Evolutionary conservation across 2,888 invertebrate genomes (phyloP).

Genomic region (Rutpela maculata): DNA sequence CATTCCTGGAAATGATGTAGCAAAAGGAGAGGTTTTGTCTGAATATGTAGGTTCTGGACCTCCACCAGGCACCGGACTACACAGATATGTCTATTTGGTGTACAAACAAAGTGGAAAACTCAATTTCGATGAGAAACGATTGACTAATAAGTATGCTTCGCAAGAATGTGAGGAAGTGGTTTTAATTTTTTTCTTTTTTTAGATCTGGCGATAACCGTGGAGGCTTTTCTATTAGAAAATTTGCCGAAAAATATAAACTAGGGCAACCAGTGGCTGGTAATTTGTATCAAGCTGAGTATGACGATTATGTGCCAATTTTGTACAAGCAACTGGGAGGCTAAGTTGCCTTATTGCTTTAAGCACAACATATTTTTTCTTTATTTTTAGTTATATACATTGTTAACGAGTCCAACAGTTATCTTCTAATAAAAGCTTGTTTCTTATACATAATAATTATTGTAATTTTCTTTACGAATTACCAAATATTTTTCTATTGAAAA

Average conservation of each 20-base stretch:
- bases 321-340: conserved; percentile 80
- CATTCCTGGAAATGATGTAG: conserved; percentile 9
- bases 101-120: conserved; percentile 80
- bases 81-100: conserved; percentile 83
- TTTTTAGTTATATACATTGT: background rate
- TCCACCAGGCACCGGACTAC: conserved; percentile 83
- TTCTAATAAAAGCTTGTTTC: conserved; percentile 7
- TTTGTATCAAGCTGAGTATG: conserved; percentile 91
- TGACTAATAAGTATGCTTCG: conserved; percentile 71
- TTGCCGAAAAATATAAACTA: conserved; percentile 89
- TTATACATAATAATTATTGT: background rate
- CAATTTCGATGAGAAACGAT: conserved; percentile 64
- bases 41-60: conserved; percentile 82
- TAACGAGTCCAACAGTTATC: background rate
- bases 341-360: background rate
- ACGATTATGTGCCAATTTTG: conserved; percentile 90
- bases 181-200: conserved; percentile 39
- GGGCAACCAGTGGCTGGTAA: conserved; percentile 91
- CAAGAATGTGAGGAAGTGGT: conserved; percentile 62
- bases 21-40: conserved; percentile 76
- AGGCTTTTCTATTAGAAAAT: conserved; percentile 82
- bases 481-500: too few relatives aligned
- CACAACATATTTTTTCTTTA: conserved; percentile 2
- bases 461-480: too few relatives aligned
- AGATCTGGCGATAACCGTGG: conserved; percentile 77